Conservation (phyloP, 2,888 invertebrate species). For the Epistrophella euchroma region DNA sequence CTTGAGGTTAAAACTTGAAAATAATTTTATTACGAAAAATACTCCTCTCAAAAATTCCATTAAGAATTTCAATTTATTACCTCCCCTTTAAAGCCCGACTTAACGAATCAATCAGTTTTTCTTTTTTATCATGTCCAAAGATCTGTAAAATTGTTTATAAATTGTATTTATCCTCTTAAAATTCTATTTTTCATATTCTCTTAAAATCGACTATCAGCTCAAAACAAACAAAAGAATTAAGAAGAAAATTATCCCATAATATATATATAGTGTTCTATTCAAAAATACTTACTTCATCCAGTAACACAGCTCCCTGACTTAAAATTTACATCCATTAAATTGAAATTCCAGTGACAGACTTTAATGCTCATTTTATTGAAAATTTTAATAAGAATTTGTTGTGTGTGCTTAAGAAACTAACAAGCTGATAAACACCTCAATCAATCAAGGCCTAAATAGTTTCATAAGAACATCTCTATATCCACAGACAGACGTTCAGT, state of each 20-base stretch:
- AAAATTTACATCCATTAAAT: slow-evolving; percentile 38
- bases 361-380: slow-evolving; percentile 10
- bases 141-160: background rate
- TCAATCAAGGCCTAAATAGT: slow-evolving; percentile 67
- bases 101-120: background rate
- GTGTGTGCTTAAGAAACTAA: slow-evolving; percentile 2
- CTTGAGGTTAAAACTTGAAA: background rate
- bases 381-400: slow-evolving; percentile 48
- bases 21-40: background rate
- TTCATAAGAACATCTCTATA: slow-evolving; percentile 51
- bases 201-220: slow-evolving; percentile 2
- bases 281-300: slow-evolving; percentile 19
- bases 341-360: slow-evolving; percentile 27
- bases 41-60: background rate
- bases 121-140: background rate
- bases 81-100: background rate
- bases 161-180: slow-evolving; percentile 30
- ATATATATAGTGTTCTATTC: slow-evolving; percentile 32
- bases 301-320: slow-evolving; percentile 63
- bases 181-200: slow-evolving; percentile 40
- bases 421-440: slow-evolving; percentile 36
- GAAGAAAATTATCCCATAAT: slow-evolving; percentile 43
- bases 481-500: slow-evolving; percentile 25
- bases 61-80: background rate
- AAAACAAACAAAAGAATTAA: slow-evolving; percentile 42